phyloP scores from a whole-genome alignment of 1,140 invertebrate genomes.

The Vanessa tameamea region DNA sequence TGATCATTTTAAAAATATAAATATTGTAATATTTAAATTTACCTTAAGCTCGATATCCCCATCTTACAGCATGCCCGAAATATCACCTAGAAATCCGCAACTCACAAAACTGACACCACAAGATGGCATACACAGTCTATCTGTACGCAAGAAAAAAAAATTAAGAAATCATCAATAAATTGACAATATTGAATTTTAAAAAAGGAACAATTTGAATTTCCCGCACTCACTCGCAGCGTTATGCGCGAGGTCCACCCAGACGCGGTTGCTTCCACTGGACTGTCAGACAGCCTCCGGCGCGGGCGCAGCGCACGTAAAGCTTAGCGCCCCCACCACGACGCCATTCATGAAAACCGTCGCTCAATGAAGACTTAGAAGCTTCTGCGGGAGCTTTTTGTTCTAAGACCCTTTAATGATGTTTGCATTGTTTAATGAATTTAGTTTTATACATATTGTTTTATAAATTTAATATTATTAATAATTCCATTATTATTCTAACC shows the following conservation, averaged over 20 bases:
- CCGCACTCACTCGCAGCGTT: slow-evolving; percentile 47
- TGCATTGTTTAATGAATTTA: neutral
- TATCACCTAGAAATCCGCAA: slow-evolving; percentile 42
- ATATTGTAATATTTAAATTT: slow-evolving; percentile 15
- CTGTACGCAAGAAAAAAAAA: slow-evolving; percentile 38
- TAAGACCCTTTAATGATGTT: slow-evolving; percentile 3
- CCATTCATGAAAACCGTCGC: slow-evolving; percentile 71
- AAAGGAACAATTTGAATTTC: slow-evolving; percentile 59
- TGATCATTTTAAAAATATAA: too few relatives aligned
- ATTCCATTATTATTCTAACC: too few relatives aligned
- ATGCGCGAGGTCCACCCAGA: slow-evolving; percentile 49
- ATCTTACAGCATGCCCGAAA: slow-evolving; percentile 68
- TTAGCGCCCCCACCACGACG: slow-evolving; percentile 53
- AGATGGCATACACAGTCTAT: slow-evolving; percentile 50
- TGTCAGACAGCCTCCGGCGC: slow-evolving; percentile 57
- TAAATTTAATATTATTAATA: too few relatives aligned
- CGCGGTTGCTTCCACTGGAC: slow-evolving; percentile 56
- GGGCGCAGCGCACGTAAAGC: slow-evolving; percentile 27
- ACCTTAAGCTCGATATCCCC: slow-evolving; percentile 68
- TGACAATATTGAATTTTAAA: slow-evolving; percentile 7
- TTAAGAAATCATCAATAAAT: slow-evolving; percentile 26
- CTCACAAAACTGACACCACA: slow-evolving; percentile 56
- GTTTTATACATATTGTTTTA: too few relatives aligned
- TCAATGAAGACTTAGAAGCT: slow-evolving; percentile 53
- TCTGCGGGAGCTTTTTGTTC: slow-evolving; percentile 46